phyloP scores from a whole-genome alignment of 2,888 invertebrate species.

The Aethes cnicana region DNA sequence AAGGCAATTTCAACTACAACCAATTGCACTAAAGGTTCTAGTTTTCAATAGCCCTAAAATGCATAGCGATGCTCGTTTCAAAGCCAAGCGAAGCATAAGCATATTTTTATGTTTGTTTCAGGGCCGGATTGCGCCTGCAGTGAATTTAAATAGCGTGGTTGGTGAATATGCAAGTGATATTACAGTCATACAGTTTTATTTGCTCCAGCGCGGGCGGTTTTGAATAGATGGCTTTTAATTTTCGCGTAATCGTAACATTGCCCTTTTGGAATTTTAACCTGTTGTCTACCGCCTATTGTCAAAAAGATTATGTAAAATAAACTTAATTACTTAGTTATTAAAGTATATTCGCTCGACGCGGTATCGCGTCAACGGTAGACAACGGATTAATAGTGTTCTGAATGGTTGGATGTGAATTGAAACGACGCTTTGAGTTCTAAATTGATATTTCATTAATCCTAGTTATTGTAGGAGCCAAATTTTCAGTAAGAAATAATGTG shows the following conservation, averaged over 20 bases:
- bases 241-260: constrained; percentile 15
- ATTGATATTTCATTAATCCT: too few species aligned
- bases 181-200: constrained; percentile 49
- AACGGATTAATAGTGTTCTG: too few species aligned
- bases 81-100: constrained; percentile 43
- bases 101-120: constrained; percentile 53
- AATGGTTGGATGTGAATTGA: too few species aligned
- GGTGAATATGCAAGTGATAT: constrained; percentile 51
- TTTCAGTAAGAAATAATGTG: too few species aligned
- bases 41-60: neutral
- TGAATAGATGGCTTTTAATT: constrained; percentile 29
- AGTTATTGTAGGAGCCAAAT: too few species aligned
- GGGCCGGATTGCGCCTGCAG: constrained; percentile 54
- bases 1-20: neutral
- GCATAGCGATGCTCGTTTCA: constrained; percentile 25
- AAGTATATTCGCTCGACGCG: too few species aligned
- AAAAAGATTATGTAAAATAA: too few species aligned
- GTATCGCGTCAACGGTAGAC: too few species aligned
- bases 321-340: too few species aligned
- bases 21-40: constrained; percentile 26
- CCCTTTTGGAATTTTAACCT: neutral
- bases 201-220: constrained; percentile 40
- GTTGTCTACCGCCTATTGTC: too few species aligned
- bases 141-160: constrained; percentile 58
- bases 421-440: too few species aligned